Base-by-base conservation (phyloP, 64 coral and sea anemone genomes). In the Porites australiensis region DNA sequence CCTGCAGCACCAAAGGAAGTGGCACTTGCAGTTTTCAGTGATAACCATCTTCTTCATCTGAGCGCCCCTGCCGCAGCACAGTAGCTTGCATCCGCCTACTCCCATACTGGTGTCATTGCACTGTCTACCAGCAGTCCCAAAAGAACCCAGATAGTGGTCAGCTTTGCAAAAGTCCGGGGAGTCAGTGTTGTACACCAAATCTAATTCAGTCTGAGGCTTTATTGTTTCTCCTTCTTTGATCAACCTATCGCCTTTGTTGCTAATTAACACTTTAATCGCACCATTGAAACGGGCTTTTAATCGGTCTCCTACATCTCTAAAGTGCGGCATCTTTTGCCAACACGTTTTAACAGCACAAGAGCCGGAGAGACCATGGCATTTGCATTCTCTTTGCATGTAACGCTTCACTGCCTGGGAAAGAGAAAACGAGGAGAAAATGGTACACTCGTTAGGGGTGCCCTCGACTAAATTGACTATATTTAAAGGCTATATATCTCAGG, bases 341-440 rank as follows among this genome's bases (percentile, higher is more conserved):
- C 96, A 98, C 2, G 94, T 98, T 82, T 95, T 83, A 44, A 72
- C 22, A 48, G 79, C 70, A 55, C 96, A 98, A 3, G 90, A 50
- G n/a, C 93, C 88, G 3, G 90, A 95, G 27, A 95, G 74, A 22
- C 96, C 96, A 63, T 98, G 94, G 71, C 96, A 98, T 73, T 93
- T 92, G 71, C 96, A 98, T 62, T 93, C 83, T 37, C 37, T 72
- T 45, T 93, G 49, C 90, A 98, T 93, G 76, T 93, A 71, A 19
- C 54, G 64, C 70, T 90, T 89, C 44, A 98, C 94, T 21, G 94
- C 96, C 96, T 98, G 19, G n/a, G 93, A 95, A 82, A 8, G 12
- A 70, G 44, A 64, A 62, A 79, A 54, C n/a, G 48, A 37, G 12
- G 52, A 69, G 23, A 81, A 45, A 81, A 84, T n/a, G 49, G n/a